Evolutionary conservation across 1,140 invertebrate genomes (phyloP).

Genomic region (Philotrypesis tridentata): DNA sequence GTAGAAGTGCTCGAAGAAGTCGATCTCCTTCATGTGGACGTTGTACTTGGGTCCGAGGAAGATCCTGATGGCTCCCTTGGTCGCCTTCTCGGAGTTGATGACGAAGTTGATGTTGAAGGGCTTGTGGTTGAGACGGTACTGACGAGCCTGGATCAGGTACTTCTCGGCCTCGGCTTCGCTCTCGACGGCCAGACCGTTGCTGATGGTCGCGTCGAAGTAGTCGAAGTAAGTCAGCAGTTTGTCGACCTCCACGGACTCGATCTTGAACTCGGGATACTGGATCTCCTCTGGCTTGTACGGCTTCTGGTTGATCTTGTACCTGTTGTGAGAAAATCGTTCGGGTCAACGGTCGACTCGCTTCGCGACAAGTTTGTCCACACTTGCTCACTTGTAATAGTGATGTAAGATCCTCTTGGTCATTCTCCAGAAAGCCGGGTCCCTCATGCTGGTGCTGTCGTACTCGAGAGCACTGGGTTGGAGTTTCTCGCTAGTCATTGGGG

Average conservation of each 20-base stretch:
- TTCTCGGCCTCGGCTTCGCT: constrained; percentile 57
- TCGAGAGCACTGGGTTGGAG: constrained; percentile 66
- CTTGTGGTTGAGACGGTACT: constrained; percentile 75
- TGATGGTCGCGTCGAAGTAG: constrained; percentile 79
- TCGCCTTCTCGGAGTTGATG: constrained; percentile 75
- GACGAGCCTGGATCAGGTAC: constrained; percentile 60
- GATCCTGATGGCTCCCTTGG: constrained; percentile 76
- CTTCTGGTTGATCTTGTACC: constrained; percentile 71
- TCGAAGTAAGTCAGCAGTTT: constrained; percentile 83
- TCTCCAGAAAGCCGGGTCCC: constrained; percentile 74
- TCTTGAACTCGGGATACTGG: constrained; percentile 76
- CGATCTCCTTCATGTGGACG: constrained; percentile 69
- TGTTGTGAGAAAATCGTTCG: no score
- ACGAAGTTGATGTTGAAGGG: constrained; percentile 78
- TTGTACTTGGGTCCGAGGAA: constrained; percentile 83
- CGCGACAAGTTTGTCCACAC: neutral
- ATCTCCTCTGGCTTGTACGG: constrained; percentile 78
- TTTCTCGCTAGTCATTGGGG: constrained; percentile 60
- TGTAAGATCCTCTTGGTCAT: constrained; percentile 71
- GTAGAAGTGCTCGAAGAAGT: constrained; percentile 72
- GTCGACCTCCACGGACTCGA: constrained; percentile 78
- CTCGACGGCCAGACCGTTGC: constrained; percentile 76
- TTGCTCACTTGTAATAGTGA: constrained; percentile 66
- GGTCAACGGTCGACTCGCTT: no score
- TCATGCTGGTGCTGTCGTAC: constrained; percentile 64